Percentiles rank a stretch among this genome's conserved stretches.
These are phyloP conservation scores for Heliocidaris erythrogramma DNA, from an alignment of 35 echinoderm and acorn worm species.

Conservation along the genomic window DNA sequence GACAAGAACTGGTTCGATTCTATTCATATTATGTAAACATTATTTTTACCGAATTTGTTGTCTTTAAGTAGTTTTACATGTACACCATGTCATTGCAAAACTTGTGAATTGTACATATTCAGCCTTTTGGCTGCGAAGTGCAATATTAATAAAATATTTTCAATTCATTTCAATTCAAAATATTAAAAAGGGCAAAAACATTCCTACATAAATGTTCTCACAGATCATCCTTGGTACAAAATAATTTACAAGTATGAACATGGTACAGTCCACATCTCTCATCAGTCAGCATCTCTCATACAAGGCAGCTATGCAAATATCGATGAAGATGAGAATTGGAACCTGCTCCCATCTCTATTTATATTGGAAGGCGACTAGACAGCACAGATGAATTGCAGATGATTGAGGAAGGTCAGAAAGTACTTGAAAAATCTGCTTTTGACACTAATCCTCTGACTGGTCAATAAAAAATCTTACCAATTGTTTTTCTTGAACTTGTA, in stretches of 20 bases:
- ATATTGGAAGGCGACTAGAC: constrained; percentile 1
- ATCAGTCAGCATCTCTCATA: not conserved
- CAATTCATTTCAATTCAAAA: no score
- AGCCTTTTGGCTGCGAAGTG: no score
- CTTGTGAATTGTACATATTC: no score
- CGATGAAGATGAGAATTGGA: not conserved
- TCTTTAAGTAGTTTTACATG: no score
- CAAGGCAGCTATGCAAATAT: not conserved
- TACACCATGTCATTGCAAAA: no score
- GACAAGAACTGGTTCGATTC: no score
- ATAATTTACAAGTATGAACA: not conserved
- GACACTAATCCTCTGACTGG: not conserved
- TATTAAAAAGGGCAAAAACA: no score
- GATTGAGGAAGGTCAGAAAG: not conserved
- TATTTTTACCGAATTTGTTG: no score
- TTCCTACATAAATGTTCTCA: no score
- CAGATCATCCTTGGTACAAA: no score
- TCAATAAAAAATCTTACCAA: not conserved
- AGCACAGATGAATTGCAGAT: constrained; percentile 3
- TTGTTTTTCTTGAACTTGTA: not conserved
- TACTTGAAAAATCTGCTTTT: not conserved
- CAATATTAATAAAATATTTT: no score
- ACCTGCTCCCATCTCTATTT: not conserved
- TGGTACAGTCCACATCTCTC: not conserved
- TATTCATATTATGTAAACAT: no score